These are phyloP conservation scores for Euleptes europaea DNA, from an alignment of 2,113 vertebrate genomes.

Conservation along the genomic window DNA sequence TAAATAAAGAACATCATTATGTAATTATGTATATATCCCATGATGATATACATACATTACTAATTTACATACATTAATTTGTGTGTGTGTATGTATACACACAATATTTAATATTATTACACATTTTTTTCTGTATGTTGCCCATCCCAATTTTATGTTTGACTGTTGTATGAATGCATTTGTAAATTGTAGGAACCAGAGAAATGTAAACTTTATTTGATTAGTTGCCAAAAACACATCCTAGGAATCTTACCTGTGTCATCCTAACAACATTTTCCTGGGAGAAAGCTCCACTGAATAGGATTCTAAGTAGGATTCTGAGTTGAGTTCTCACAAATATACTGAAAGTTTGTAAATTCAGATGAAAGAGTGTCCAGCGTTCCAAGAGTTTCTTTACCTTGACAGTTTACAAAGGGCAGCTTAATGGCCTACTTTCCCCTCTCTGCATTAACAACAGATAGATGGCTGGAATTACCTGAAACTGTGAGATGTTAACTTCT, in stretches of 20 bases:
- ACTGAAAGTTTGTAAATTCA: too few species aligned
- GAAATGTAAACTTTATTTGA: conserved; percentile 17
- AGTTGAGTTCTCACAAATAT: too few species aligned
- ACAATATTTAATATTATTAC: too few species aligned
- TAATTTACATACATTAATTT: too few species aligned
- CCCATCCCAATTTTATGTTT: conserved; percentile 20
- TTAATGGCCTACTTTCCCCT: not conserved
- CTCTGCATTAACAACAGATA: not conserved
- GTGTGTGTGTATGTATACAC: too few species aligned
- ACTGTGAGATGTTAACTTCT: conserved; percentile 1
- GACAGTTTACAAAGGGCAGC: conserved; percentile 32
- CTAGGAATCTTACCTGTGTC: not conserved
- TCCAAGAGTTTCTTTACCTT: conserved; percentile 49
- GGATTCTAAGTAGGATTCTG: too few species aligned
- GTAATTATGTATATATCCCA: too few species aligned
- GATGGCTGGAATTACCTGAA: not conserved
- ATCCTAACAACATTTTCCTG: not conserved
- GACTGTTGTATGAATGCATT: not conserved
- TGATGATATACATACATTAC: too few species aligned
- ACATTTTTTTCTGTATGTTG: not conserved
- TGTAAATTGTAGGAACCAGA: conserved; percentile 5
- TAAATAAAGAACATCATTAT: too few species aligned
- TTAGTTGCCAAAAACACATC: not conserved
- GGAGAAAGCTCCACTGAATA: too few species aligned
- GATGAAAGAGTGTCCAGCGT: not conserved